Percentiles rank a stretch among this genome's conserved stretches.
Evolutionary conservation across 2,113 vertebrate species (phyloP).

Genomic region (Mustela nigripes): DNA sequence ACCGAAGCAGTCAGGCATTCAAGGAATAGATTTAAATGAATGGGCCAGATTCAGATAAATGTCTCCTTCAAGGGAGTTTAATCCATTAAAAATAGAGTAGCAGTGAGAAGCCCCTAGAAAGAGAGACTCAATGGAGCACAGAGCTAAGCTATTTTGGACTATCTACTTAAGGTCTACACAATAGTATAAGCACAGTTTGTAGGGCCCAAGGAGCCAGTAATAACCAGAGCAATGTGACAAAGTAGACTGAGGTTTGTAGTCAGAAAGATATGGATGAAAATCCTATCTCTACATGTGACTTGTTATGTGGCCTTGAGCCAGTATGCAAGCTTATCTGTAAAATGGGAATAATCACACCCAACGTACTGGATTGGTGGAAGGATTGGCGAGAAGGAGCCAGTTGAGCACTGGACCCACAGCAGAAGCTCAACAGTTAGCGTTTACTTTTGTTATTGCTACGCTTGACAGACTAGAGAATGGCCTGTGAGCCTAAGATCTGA

Average conservation of each 20-base stretch:
- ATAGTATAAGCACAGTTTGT: neutral
- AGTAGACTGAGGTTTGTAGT: neutral
- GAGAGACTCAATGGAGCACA: neutral
- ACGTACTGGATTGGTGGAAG: neutral
- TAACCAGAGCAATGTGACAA: neutral
- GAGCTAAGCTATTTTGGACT: neutral
- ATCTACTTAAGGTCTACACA: neutral
- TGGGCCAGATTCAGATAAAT: slow-evolving; percentile 12
- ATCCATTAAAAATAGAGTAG: neutral
- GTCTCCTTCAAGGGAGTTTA: neutral
- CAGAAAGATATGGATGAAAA: slow-evolving; percentile 9
- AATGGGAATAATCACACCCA: neutral
- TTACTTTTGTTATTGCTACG: neutral
- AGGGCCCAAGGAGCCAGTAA: neutral
- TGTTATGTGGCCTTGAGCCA: neutral
- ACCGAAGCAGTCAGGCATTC: neutral
- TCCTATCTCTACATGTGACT: neutral
- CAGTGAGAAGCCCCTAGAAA: neutral
- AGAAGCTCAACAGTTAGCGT: neutral
- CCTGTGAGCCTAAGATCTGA: neutral
- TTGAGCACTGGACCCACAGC: neutral
- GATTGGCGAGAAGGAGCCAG: neutral
- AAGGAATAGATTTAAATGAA: neutral
- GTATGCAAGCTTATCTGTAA: neutral
- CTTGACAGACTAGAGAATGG: neutral